Evolutionary conservation across 2,113 vertebrate genomes (phyloP).

Genomic region (Sturnira hondurensis): DNA sequence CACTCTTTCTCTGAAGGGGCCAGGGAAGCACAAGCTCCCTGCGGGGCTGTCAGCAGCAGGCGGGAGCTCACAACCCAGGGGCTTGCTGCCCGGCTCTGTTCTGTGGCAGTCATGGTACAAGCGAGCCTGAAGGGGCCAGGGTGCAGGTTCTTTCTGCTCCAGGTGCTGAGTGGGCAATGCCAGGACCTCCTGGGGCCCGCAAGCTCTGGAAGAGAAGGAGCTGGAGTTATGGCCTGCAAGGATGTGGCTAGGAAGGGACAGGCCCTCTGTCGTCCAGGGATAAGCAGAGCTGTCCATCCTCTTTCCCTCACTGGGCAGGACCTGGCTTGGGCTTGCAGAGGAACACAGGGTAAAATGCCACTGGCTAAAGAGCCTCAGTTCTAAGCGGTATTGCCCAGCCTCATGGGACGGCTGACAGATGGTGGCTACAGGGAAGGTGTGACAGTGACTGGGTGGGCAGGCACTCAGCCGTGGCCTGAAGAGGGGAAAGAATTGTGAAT

Average conservation of each 20-base stretch:
- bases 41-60: background rate
- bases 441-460: background rate
- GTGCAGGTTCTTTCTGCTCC: background rate
- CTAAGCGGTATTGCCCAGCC: background rate
- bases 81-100: background rate
- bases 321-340: background rate
- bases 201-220: background rate
- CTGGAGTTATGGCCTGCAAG: background rate
- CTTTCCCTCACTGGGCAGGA: background rate
- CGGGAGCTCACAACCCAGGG: background rate
- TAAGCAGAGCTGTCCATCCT: background rate
- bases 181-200: background rate
- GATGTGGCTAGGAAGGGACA: background rate
- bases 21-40: background rate
- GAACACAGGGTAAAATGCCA: background rate
- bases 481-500: background rate
- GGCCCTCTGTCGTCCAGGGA: background rate
- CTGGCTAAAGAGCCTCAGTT: background rate
- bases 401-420: background rate
- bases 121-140: background rate
- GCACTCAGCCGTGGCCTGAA: background rate
- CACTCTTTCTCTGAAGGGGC: background rate
- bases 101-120: background rate
- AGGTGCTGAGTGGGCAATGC: background rate
- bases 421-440: background rate